These are phyloP conservation scores for Tyrannus savana DNA, from an alignment of 2,113 vertebrate genomes.

Conservation along the genomic window DNA sequence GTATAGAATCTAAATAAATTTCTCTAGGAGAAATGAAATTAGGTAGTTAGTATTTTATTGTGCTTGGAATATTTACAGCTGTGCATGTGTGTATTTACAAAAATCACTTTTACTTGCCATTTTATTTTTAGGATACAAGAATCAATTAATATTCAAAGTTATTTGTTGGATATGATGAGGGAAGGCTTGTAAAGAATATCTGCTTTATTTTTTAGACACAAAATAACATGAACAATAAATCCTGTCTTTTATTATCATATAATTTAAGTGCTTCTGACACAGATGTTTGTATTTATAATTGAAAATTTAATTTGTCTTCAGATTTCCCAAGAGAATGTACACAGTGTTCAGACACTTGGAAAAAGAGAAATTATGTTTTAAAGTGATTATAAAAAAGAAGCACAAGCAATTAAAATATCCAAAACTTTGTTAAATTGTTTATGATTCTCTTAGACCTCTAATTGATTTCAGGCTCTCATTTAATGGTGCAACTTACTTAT, in stretches of 20 bases:
- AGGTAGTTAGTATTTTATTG: not conserved
- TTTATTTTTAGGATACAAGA: not conserved
- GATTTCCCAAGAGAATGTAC: slow-evolving; percentile 31
- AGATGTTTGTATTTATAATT: slow-evolving; percentile 70
- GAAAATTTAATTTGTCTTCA: slow-evolving; percentile 69
- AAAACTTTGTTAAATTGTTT: slow-evolving; percentile 55
- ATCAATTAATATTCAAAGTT: slow-evolving; percentile 3
- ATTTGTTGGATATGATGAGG: not conserved
- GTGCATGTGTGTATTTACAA: not conserved
- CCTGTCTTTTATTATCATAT: not conserved
- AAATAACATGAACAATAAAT: slow-evolving; percentile 8
- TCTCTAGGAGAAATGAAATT: not conserved
- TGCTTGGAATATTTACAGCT: not conserved
- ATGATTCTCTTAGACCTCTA: slow-evolving; percentile 41
- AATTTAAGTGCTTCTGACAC: slow-evolving; percentile 37
- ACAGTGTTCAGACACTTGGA: slow-evolving; percentile 8
- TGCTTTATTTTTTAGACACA: not conserved
- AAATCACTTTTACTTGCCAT: not conserved
- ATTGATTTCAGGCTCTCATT: slow-evolving; percentile 24
- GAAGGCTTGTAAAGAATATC: not conserved
- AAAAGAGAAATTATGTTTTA: slow-evolving; percentile 33
- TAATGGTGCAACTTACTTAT: not conserved
- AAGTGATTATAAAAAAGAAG: slow-evolving; percentile 43
- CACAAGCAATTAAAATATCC: slow-evolving; percentile 42
- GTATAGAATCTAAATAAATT: not conserved